Evolutionary conservation across 2,113 vertebrate species (phyloP).

Genomic region (Seriola quinqueradiata): DNA sequence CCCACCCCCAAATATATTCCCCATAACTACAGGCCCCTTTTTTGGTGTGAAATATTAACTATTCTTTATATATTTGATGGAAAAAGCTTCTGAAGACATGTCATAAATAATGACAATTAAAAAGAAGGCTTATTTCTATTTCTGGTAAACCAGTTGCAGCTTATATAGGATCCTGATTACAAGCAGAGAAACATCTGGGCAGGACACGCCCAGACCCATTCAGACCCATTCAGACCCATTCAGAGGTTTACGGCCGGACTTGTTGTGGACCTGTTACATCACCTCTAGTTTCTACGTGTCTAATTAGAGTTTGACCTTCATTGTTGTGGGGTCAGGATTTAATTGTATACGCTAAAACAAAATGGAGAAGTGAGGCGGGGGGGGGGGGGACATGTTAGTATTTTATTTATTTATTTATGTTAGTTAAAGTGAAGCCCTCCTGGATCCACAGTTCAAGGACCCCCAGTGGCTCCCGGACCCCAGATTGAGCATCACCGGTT

Average conservation of each 20-base stretch:
- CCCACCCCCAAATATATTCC: not conserved
- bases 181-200: slow-evolving; percentile 58
- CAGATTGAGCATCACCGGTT: slow-evolving; percentile 13
- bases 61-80: no score
- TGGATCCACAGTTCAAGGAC: not conserved
- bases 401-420: no score
- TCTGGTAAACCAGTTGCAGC: slow-evolving; percentile 21
- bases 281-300: not conserved
- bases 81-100: no score
- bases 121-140: slow-evolving; percentile 25
- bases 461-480: slow-evolving; percentile 22
- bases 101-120: no score
- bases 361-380: no score
- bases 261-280: not conserved
- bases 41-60: not conserved
- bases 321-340: not conserved
- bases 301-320: not conserved
- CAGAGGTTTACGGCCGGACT: slow-evolving; percentile 8
- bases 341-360: no score
- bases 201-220: slow-evolving; percentile 78
- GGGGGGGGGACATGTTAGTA: no score
- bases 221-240: slow-evolving; percentile 44
- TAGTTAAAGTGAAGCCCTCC: no score
- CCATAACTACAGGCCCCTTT: not conserved
- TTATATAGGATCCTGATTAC: slow-evolving; percentile 6